Evolutionary conservation across 1,140 invertebrate genomes (phyloP).

Genomic region (Neotoxoptera formosana): DNA sequence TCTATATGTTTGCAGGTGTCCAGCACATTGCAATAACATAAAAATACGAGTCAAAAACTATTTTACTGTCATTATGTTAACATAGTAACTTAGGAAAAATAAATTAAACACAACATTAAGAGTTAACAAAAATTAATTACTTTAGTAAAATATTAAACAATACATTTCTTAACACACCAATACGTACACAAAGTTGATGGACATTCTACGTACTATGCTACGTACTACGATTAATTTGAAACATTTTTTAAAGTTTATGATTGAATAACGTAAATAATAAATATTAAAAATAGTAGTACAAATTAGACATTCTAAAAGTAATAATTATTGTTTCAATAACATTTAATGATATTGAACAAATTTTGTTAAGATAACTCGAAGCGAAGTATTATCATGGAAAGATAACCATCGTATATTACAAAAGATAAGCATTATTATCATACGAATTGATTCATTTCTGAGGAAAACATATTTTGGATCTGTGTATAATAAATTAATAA

Average conservation of each 20-base stretch:
- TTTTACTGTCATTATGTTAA: not conserved
- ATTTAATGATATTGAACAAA: not conserved
- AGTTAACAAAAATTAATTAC: not conserved
- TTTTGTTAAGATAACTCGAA: not conserved
- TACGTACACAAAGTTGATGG: not conserved
- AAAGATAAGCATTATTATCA: not conserved
- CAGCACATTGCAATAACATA: not conserved
- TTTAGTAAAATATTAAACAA: not conserved
- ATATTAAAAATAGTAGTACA: not conserved
- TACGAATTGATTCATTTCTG: too few species aligned
- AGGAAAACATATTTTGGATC: too few species aligned
- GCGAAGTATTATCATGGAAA: slow-evolving; percentile 20
- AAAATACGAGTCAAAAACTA: not conserved
- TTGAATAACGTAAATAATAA: not conserved
- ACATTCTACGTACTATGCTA: not conserved
- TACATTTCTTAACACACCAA: not conserved
- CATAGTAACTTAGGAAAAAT: not conserved
- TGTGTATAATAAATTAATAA: too few species aligned
- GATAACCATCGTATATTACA: not conserved
- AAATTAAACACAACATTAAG: not conserved
- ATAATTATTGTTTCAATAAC: not conserved
- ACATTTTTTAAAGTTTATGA: not conserved
- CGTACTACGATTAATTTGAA: not conserved
- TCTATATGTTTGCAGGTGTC: not conserved
- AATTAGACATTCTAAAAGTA: not conserved